Evolutionary conservation across 2,888 invertebrate genomes (phyloP), one percentile per base, ranked within the genome.

Genomic region (Drosophila helvetica): DNA sequence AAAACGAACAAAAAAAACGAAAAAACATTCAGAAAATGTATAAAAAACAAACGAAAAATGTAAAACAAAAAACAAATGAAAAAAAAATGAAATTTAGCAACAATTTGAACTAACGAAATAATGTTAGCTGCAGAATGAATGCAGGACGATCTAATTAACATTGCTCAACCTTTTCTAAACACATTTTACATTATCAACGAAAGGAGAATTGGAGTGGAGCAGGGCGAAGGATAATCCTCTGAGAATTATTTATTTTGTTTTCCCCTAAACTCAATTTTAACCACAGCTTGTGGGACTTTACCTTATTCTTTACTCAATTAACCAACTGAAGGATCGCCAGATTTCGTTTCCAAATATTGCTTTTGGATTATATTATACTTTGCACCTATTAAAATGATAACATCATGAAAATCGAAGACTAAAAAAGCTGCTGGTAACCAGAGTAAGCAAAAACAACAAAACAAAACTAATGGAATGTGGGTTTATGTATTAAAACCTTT

Each of bases 401-500:
- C 53, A 53, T 62, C n/a, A 38, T 53, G 73, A 50, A 70, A 88
- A 78, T 64, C 69, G 76, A 88, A 88, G 86, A 85, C 83, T 83
- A 74, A 88, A 80, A 55, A 72, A 72, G 71, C 45, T 38, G 7
- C 38, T 38, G 38, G 38, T 38, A 38, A 38, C 15, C 38, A 38
- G 38, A 38, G 38, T 7, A 38, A 38, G 6, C 38, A 38, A 38
- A 38, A 38, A 38, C 4, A 33, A 33, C 27, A 30, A 54, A 8
- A 42, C 43, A 9, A n/a, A 54, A 60, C 51, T 75, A 71, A 70
- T 74, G 77, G 74, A 80, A 61, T 63, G 59, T 71, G 76, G 88
- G 83, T 75, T 83, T 78, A 58, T 76, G 42, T 58, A 80, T 54
- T 42, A 38, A 63, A 66, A 69, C 58, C 60, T 59, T 70, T 51